These are phyloP conservation scores for Ptychochromis oligacanthus DNA, from an alignment of 2,113 vertebrate species.

Conservation along the genomic window DNA sequence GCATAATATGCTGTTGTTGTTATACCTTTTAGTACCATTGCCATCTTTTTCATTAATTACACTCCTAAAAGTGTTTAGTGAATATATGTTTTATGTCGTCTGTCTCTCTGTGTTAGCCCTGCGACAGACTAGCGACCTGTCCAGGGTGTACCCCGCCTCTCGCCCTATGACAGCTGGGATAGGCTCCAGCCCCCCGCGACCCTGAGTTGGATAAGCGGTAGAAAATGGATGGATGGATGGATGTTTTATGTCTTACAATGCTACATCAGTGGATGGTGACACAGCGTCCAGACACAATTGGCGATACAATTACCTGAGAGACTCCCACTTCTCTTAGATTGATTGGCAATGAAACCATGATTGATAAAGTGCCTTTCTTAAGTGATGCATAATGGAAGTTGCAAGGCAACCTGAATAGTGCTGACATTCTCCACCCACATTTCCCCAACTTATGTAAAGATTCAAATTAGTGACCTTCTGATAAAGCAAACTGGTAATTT, in stretches of 20 bases:
- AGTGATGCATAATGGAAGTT: background rate
- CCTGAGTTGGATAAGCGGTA: too few species aligned
- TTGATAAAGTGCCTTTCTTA: background rate
- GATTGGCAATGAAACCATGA: background rate
- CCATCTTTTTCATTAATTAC: background rate
- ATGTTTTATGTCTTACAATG: background rate
- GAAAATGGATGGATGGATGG: too few species aligned
- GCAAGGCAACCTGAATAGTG: background rate
- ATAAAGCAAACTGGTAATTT: conserved; percentile 48
- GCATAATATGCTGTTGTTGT: background rate
- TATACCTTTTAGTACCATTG: background rate
- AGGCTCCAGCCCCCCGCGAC: too few species aligned
- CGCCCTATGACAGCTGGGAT: too few species aligned
- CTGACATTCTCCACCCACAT: conserved; percentile 8
- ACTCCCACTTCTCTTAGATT: background rate
- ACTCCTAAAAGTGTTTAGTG: background rate
- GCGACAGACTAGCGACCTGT: too few species aligned
- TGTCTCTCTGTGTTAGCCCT: too few species aligned
- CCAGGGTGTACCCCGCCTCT: too few species aligned
- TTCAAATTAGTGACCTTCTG: conserved; percentile 39
- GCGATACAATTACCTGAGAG: background rate
- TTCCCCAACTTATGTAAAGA: conserved; percentile 6
- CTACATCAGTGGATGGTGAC: background rate
- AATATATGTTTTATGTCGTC: background rate
- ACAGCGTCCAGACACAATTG: background rate